A percentile compares a stretch with the other conserved stretches of the same genome.
phyloP scores from a whole-genome alignment of 1,140 invertebrate species.

The Drosophila murphyi region DNA sequence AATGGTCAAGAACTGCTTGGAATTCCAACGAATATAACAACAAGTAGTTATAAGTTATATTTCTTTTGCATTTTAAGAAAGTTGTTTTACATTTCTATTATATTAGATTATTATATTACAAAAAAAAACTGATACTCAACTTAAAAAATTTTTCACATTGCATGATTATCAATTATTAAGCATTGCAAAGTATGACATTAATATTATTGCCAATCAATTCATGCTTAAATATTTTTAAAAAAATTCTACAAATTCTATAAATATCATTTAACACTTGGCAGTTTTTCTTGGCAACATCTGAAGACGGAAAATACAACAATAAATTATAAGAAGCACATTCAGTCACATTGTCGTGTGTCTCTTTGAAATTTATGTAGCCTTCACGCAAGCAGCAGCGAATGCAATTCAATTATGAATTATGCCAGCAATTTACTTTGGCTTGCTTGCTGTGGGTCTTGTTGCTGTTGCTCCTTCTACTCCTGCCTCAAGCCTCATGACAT shows the following conservation, averaged over 20 bases:
- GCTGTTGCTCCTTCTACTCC: not conserved
- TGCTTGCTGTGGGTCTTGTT: constrained; percentile 47
- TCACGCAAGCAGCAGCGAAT: constrained; percentile 51
- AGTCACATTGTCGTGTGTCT: constrained; percentile 10
- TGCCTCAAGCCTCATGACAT: not conserved
- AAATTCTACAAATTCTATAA: not conserved
- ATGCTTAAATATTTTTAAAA: too few relatives aligned
- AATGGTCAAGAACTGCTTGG: too few relatives aligned
- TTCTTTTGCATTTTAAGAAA: too few relatives aligned
- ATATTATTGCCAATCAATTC: too few relatives aligned
- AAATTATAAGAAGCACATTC: not conserved
- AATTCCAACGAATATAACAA: too few relatives aligned
- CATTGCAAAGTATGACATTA: too few relatives aligned
- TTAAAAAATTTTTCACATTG: too few relatives aligned
- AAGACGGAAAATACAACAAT: not conserved
- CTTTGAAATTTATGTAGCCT: constrained; percentile 62
- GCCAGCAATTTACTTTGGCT: constrained; percentile 71
- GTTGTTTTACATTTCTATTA: too few relatives aligned
- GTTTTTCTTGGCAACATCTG: not conserved
- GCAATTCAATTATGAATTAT: constrained; percentile 82
- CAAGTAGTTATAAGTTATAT: too few relatives aligned
- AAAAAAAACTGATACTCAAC: too few relatives aligned
- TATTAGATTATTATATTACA: too few relatives aligned
- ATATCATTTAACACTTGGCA: not conserved
- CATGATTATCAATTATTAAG: too few relatives aligned